Evolutionary conservation across 2,113 vertebrate genomes (phyloP), one percentile per base, ranked within the genome.

Genomic region (Mobula birostris): DNA sequence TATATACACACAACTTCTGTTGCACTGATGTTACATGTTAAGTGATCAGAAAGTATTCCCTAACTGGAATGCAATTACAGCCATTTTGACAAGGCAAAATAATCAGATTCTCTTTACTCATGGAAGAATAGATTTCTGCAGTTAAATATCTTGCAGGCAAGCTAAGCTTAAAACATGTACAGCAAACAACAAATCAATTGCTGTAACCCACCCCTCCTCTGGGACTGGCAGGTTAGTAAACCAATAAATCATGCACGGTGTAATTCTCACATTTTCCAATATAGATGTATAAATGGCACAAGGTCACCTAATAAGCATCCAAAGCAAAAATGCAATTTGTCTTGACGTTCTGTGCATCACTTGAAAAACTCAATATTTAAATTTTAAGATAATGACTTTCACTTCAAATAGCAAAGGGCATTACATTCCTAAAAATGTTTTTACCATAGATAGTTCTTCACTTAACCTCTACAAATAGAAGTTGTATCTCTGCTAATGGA

Each of bases 61-160:
- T 40, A 93, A 93, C 90, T 72, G n/a, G 19, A 29, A 72, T 72
- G 32, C 90, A 74, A 74, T 93, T 74, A 93, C 2, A 93, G n/a
- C 32, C 6, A 40, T 27, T 9, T 24, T 93, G 63, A 70, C 21
- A 15, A 8, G 19, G 40, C 32, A 93, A 74, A 93, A 93, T 48
- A 21, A 72, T 72, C n/a, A 92, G 66, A 48, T 93, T 48, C 66
- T 74, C 40, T 74, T 93, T 72, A 74, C 66, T 72, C 63, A 93
- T 27, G 7, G 90, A 93, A 74, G 66, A 93, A 74, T 93, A 19
- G 68, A 74, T 93, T 93, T 93, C 66, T 72, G 68, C 68, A 48
- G 36, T 93, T 48, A 93, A 48, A 27, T 40, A 93, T 74, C 36
- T 72, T 19, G 66, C 90, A 93, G 11, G 63, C 32, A 24, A 92